A percentile compares a stretch with the other conserved stretches of the same genome.
Evolutionary conservation across 1,140 invertebrate species (phyloP).

Genomic region (Samia ricini): DNA sequence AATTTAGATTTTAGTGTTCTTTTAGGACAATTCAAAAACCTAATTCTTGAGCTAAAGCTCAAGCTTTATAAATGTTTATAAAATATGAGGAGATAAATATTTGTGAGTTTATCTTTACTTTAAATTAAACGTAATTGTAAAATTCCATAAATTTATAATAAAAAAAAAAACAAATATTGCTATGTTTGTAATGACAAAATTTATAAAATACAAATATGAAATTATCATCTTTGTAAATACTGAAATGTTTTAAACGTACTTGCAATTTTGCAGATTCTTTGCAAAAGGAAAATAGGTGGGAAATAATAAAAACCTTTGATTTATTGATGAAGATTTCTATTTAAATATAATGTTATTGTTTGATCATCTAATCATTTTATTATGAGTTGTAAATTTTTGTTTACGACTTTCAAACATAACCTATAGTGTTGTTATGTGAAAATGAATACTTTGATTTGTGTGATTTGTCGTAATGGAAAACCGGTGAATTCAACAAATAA

Average conservation of each 20-base stretch:
- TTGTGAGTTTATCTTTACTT: too few species aligned
- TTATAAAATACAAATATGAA: not conserved
- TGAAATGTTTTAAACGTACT: not conserved
- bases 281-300: not conserved
- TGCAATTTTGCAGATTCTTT: not conserved
- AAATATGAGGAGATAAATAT: too few species aligned
- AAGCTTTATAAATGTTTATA: too few species aligned
- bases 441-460: conserved; percentile 66
- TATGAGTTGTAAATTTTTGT: not conserved
- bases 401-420: conserved; percentile 30
- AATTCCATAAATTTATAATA: too few species aligned
- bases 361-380: not conserved
- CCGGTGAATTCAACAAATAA: conserved; percentile 69
- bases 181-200: not conserved
- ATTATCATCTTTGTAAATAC: not conserved
- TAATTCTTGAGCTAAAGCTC: too few species aligned
- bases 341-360: not conserved
- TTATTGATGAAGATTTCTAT: not conserved
- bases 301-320: not conserved
- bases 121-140: too few species aligned
- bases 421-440: conserved; percentile 39
- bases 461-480: conserved; percentile 63
- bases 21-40: too few species aligned
- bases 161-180: too few species aligned
- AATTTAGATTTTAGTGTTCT: too few species aligned